Base-by-base conservation (phyloP, 2,797 vertebrate genomes). In the Naso thynnoides region DNA sequence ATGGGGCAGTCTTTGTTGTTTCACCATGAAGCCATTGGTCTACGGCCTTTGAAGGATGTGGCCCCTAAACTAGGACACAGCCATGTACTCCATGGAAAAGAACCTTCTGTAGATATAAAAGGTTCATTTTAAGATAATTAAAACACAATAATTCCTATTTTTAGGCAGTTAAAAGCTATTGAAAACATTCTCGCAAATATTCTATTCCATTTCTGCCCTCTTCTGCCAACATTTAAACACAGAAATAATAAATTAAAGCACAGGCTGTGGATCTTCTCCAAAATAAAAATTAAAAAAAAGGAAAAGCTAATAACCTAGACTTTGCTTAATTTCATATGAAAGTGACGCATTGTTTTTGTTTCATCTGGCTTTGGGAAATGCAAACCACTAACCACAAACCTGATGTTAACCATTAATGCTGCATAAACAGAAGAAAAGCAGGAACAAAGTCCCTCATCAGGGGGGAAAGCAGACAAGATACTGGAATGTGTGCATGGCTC, bases 401-500 rank as follows among this genome's bases (percentile, higher is more conserved):
- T 29, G 16, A 74, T 6, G 38, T 77, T 77, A 79, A 54, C 23
- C 21, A 41, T 52, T 73, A 86, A 86, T 74, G 45, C 67, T 79
- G 57, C 66, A 69, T 57, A 79, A 86, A 89, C 75, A 86, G 53
- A 15, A 31, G 23, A 56, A 33, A 57, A 71, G 42, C 7, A 19
- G 16, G 71, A 62, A 50, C 39, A 60, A 55, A 66, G 72, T 63
- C 62, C 47, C 18, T 78, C 59, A 67, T 74, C 56, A 18, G 62
- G 41, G 45, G 29, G 53, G 52, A 38, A 68, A 62, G 64, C 61
- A 65, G 70, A 83, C 69, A 70, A 47, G 39, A 78, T 42, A 74
- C 26, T 27, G 66, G 72, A 76, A 79, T 81, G 66, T 79, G 78
- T 60, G 64, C 61, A 27, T 31, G 49, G 64, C 82, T 67, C 68